Evolutionary conservation across 2,797 vertebrate species (phyloP).

Genomic region (Rhinatrema bivittatum): DNA sequence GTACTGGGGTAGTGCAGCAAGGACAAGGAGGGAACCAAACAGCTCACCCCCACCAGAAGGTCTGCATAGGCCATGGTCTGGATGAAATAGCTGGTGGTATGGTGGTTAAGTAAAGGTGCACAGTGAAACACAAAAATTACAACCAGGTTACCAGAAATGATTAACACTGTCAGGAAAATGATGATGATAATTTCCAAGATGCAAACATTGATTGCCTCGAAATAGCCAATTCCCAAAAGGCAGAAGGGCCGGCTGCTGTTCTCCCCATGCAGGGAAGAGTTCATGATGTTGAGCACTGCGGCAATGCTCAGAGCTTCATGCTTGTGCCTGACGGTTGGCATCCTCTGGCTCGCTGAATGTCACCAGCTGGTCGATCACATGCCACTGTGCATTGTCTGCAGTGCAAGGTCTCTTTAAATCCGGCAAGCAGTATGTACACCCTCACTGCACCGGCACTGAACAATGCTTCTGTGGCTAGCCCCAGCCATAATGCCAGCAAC

Average conservation of each 20-base stretch:
- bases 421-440: slow-evolving; percentile 1
- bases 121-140: slow-evolving; percentile 98
- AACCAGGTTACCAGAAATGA: slow-evolving; percentile 90
- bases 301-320: slow-evolving; percentile 45
- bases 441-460: slow-evolving; percentile 23
- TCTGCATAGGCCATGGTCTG: slow-evolving; percentile 98
- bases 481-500: slow-evolving; percentile 44
- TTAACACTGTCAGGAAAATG: slow-evolving; percentile 85
- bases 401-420: slow-evolving; percentile 42
- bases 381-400: slow-evolving; percentile 47
- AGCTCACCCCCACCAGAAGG: slow-evolving; percentile 91
- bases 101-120: slow-evolving; percentile 90
- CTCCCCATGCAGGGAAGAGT: slow-evolving; percentile 81
- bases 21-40: slow-evolving; percentile 88
- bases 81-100: slow-evolving; percentile 95
- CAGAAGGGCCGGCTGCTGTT: slow-evolving; percentile 80
- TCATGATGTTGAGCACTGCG: slow-evolving; percentile 76
- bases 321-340: slow-evolving; percentile 47
- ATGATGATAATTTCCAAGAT: slow-evolving; percentile 86
- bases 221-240: slow-evolving; percentile 81
- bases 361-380: slow-evolving; percentile 37
- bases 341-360: slow-evolving; percentile 42
- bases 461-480: slow-evolving; percentile 27
- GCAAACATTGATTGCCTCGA: slow-evolving; percentile 79
- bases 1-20: slow-evolving; percentile 78